Percentiles rank a stretch among this genome's conserved stretches.
Conservation (phyloP, 2,113 vertebrate species). For the Guaruba guarouba region DNA sequence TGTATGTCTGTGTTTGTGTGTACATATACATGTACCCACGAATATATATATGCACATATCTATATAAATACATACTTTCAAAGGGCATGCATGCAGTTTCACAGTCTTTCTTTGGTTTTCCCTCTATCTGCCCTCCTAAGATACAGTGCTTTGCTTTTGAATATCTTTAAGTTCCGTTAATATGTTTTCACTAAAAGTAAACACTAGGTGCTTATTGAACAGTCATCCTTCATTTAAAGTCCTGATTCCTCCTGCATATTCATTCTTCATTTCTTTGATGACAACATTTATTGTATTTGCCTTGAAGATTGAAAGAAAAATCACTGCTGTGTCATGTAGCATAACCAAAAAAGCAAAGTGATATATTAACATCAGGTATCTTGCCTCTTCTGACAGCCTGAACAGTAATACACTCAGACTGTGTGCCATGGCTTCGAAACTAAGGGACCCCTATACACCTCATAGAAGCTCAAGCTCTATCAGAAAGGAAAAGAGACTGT, state of each 20-base stretch:
- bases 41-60: neutral
- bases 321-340: neutral
- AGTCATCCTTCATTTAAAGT: slow-evolving; percentile 13
- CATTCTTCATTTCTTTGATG: slow-evolving; percentile 22
- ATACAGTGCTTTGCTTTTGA: neutral
- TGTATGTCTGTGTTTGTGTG: neutral
- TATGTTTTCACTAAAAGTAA: slow-evolving; percentile 38
- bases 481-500: neutral
- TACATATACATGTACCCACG: neutral
- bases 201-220: slow-evolving; percentile 4
- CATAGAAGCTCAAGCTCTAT: neutral
- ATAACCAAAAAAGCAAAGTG: neutral
- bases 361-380: neutral
- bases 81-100: neutral
- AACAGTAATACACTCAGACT: neutral
- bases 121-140: neutral
- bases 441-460: neutral
- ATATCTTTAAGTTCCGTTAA: neutral
- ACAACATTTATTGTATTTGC: slow-evolving; percentile 18
- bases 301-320: slow-evolving; percentile 41
- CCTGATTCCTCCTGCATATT: slow-evolving; percentile 36
- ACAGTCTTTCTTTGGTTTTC: neutral
- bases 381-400: neutral
- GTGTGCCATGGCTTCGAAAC: neutral
- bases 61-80: neutral